phyloP scores from a whole-genome alignment of 2,797 vertebrate genomes.

The Crypturellus tataupa region DNA sequence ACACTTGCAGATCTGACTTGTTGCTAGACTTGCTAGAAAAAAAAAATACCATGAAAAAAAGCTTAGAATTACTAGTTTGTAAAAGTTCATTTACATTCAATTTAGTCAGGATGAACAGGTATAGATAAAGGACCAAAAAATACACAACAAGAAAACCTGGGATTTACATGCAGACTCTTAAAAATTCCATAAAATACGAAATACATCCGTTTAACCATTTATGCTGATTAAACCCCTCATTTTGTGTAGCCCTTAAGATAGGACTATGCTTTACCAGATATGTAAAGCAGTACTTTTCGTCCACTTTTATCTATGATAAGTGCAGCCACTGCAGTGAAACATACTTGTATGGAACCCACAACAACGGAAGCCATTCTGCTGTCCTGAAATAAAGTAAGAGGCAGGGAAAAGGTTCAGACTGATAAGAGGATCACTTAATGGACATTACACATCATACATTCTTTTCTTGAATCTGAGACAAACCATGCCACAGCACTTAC shows the following conservation, averaged over 20 bases:
- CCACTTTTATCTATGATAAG: constrained; percentile 91
- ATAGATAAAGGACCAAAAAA: background rate
- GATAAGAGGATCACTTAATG: background rate
- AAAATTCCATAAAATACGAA: background rate
- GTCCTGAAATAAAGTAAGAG: constrained; percentile 78
- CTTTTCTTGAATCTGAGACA: background rate
- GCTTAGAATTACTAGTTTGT: too few species aligned
- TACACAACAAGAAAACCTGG: background rate
- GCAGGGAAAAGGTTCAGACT: background rate
- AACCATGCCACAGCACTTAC: background rate
- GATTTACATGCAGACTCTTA: background rate
- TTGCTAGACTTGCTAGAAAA: too few species aligned
- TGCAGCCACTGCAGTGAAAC: constrained; percentile 89
- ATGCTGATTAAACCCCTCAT: background rate
- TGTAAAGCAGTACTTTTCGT: constrained; percentile 88
- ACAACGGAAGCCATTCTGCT: constrained; percentile 88
- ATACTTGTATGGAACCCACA: constrained; percentile 88
- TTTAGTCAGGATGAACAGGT: background rate
- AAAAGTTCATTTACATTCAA: too few species aligned
- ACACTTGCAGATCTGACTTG: too few species aligned
- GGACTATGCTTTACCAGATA: constrained; percentile 86
- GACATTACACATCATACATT: background rate
- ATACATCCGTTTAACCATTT: background rate
- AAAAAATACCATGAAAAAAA: too few species aligned
- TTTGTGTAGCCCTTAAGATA: background rate